Evolutionary conservation across 1,140 invertebrate genomes (phyloP).

Genomic region (Drosophila santomea): DNA sequence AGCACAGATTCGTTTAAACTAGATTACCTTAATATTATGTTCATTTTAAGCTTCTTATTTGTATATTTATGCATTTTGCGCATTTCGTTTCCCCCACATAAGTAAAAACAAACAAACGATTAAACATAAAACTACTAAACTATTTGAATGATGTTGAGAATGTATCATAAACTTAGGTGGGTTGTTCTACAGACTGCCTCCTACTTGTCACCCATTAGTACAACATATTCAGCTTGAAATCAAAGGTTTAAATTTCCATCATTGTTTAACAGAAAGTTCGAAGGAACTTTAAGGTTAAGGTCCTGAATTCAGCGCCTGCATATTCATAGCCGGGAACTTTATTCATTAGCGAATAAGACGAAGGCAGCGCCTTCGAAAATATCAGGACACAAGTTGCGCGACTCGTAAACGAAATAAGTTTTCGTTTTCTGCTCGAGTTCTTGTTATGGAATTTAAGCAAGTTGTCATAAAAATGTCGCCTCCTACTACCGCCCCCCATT

Average conservation of each 20-base stretch:
- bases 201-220: too few relatives aligned
- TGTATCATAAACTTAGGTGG: neutral
- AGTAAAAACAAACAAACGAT: too few relatives aligned
- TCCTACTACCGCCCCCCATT: conserved; percentile 6
- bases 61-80: too few relatives aligned
- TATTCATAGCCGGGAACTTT: conserved; percentile 70
- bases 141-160: neutral
- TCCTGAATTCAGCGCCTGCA: conserved; percentile 5
- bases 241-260: neutral
- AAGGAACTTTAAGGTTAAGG: conserved; percentile 16
- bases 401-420: conserved; percentile 72
- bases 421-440: conserved; percentile 48
- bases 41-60: too few relatives aligned
- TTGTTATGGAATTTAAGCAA: conserved; percentile 79
- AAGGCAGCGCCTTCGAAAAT: conserved; percentile 22
- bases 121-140: too few relatives aligned
- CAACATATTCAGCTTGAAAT: neutral
- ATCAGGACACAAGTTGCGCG: conserved; percentile 40
- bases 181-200: too few relatives aligned
- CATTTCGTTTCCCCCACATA: too few relatives aligned
- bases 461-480: conserved; percentile 81
- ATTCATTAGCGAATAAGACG: conserved; percentile 67
- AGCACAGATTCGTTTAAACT: too few relatives aligned
- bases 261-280: neutral
- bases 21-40: too few relatives aligned